Percentiles rank a stretch among this genome's conserved stretches.
phyloP scores from a whole-genome alignment of 2,888 invertebrate species.

The Schizotus pectinicornis region DNA sequence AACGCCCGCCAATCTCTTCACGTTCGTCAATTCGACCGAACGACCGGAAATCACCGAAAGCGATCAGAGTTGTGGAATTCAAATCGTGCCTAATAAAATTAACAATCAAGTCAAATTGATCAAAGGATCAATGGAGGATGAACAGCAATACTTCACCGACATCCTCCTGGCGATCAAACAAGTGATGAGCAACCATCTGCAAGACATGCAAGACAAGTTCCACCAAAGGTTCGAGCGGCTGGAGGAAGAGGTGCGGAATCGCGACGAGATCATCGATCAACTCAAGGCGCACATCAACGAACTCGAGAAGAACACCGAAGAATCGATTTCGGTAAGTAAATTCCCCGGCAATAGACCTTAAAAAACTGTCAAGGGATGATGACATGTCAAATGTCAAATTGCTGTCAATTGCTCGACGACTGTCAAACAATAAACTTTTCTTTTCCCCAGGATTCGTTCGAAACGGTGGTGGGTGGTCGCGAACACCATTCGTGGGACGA shows the following conservation, averaged over 20 bases:
- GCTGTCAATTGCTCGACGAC: too few species aligned
- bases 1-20: conserved; percentile 44
- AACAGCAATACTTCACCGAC: conserved; percentile 83
- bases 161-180: conserved; percentile 79
- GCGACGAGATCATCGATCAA: conserved; percentile 82
- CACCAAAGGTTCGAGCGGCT: conserved; percentile 76
- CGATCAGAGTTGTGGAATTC: conserved; percentile 56
- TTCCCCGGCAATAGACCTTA: not conserved
- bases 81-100: conserved; percentile 64
- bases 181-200: conserved; percentile 77
- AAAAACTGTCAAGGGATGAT: too few species aligned
- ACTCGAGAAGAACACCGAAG: conserved; percentile 61
- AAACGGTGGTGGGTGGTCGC: conserved; percentile 55
- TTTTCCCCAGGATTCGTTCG: conserved; percentile 51
- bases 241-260: conserved; percentile 79
- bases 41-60: conserved; percentile 53
- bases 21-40: conserved; percentile 49
- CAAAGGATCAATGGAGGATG: conserved; percentile 67
- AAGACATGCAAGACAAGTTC: conserved; percentile 74
- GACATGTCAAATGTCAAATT: too few species aligned
- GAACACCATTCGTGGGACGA: conserved; percentile 70
- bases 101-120: conserved; percentile 66
- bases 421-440: too few species aligned
- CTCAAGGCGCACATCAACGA: conserved; percentile 76
- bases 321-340: conserved; percentile 51